Base-by-base conservation (phyloP, 2,888 invertebrate genomes). In the Tromatobia lineatoria region DNA sequence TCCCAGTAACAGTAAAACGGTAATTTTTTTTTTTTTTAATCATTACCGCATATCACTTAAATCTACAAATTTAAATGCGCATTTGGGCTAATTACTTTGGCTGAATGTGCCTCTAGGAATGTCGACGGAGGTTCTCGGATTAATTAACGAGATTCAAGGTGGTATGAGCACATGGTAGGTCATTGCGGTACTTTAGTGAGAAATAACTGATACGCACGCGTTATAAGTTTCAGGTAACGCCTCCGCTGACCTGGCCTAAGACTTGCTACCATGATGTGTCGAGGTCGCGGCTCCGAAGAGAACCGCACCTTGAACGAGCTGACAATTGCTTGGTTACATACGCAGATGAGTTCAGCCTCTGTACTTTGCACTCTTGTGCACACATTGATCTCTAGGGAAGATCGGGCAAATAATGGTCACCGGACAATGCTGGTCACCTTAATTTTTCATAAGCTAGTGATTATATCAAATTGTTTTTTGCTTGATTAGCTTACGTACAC, bases 271-370 rank as follows among this genome's bases (percentile, higher is more conserved):
- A 29, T 61, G 73, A 69, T 75, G 34, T 71, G 66, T 73, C 80
- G 85, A 85, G 85, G 85, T 86, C 80, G 57, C 78, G 80, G 76
- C 78, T 77, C 67, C 50, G 52, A 57, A 66, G 34, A 66, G 47
- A 84, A 84, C 84, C 86, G 82, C 85, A 80, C 82, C 82, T 82
- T 69, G 38, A 67, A 61, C 71, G 61, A 70, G 75, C 78, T 45
- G 66, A 47, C 57, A 66, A 52, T 85, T 73, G 42, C 47, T 71
- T 71, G 8, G 18, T 47, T 59, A 23, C 25, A 10, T 61, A 42
- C 45, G 59, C 13, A 54, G 47, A 47, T 47, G 61, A 52, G 42
- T 18, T 74, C 69, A 74, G 50, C 23, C 47, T 8, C 10, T 73
- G 50, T 47, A 47, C 34, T 57, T 38, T 20, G 34, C 75, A 20